phyloP scores from a whole-genome alignment of 2,113 vertebrate species.

The Anas platyrhynchos region DNA sequence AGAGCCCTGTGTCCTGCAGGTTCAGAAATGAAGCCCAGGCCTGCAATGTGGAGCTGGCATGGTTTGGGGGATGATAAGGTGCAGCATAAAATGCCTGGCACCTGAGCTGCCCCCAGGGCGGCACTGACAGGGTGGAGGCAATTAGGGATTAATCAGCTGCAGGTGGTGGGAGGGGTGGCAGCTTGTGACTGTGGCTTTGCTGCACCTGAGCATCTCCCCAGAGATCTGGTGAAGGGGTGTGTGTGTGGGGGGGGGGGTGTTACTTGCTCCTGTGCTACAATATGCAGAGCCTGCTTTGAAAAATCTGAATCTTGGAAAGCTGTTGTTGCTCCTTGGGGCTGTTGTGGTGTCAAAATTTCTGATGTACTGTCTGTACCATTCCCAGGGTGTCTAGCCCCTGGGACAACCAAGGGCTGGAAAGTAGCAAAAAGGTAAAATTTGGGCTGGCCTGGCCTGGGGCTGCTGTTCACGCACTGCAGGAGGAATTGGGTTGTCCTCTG shows the following conservation, averaged over 20 bases:
- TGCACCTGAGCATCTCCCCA: fast-evolving
- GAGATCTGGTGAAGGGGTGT: background rate
- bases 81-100: background rate
- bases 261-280: background rate
- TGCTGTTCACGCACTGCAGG: background rate
- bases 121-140: conserved; percentile 2
- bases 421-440: too few species aligned
- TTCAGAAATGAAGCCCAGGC: background rate
- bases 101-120: background rate
- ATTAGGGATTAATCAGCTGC: conserved; percentile 44
- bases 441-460: background rate
- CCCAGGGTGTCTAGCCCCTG: fast-evolving
- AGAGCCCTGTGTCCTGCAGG: too few species aligned
- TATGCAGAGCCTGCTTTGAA: background rate
- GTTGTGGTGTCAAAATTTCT: background rate
- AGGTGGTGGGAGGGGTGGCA: background rate
- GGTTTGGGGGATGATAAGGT: background rate
- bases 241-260: background rate
- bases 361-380: fast-evolving
- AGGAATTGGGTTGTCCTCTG: fast-evolving
- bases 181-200: background rate
- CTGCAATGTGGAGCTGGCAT: background rate
- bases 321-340: fast-evolving
- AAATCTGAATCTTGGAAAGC: background rate
- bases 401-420: background rate